Conservation (phyloP, 2,888 invertebrate genomes). For the Thysanoteuthis rhombus region DNA sequence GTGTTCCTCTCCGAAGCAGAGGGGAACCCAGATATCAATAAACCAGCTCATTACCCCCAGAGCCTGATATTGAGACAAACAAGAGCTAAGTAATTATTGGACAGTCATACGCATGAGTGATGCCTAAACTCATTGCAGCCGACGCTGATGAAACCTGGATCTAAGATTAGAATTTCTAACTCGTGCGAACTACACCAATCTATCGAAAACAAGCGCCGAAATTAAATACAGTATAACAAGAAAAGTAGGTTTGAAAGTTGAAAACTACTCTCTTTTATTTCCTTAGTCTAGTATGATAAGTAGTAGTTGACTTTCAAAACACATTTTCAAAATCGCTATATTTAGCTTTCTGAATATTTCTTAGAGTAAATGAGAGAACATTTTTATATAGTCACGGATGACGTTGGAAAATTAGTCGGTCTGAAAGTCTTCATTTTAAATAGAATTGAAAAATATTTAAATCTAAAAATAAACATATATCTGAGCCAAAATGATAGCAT, state of each 20-base stretch:
- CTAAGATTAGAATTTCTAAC: not conserved
- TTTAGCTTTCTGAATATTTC: no score
- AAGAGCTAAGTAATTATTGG: not conserved
- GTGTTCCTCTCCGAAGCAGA: not conserved
- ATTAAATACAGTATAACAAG: not conserved
- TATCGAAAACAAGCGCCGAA: not conserved
- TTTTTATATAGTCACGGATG: no score
- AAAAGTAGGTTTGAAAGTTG: not conserved
- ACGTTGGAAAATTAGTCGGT: no score
- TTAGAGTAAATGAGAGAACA: no score
- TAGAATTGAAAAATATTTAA: no score
- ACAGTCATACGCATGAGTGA: not conserved
- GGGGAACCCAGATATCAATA: not conserved
- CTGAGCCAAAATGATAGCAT: no score
- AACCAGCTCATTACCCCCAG: not conserved
- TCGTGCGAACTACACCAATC: not conserved
- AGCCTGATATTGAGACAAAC: not conserved
- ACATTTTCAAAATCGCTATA: no score
- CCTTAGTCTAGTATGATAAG: not conserved
- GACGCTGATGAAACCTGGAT: not conserved
- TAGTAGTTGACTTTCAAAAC: no score
- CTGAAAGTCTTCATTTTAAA: no score
- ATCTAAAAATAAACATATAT: no score
- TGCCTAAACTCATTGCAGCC: not conserved
- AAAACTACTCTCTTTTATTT: not conserved